A percentile compares a stretch with the other conserved stretches of the same genome.
Conservation (phyloP, 2,797 vertebrate genomes). For the Coregonus ussuriensis region DNA sequence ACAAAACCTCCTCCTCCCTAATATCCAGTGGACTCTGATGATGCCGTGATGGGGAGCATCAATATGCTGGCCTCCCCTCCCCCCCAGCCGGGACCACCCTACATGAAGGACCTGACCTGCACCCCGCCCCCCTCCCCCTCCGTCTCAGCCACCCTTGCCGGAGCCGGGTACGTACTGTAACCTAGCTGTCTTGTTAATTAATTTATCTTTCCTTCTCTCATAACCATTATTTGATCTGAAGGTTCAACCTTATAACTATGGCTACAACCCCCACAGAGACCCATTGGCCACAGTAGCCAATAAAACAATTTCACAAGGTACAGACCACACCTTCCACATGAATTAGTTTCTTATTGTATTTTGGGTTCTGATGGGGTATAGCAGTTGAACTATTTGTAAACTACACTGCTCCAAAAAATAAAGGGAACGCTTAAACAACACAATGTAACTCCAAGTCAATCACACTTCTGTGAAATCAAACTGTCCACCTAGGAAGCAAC, state of each 20-base stretch:
- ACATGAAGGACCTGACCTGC: conserved; percentile 76
- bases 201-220: not conserved
- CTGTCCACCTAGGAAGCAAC: too few relatives aligned
- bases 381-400: too few relatives aligned
- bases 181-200: not conserved
- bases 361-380: too few relatives aligned
- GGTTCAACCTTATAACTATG: not conserved
- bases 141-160: conserved; percentile 75
- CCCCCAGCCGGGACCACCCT: conserved; percentile 64
- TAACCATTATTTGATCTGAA: not conserved
- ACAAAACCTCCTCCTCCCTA: not conserved
- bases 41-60: conserved; percentile 78
- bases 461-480: too few relatives aligned
- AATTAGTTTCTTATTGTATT: not conserved
- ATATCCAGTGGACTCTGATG: conserved; percentile 85
- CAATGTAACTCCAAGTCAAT: too few relatives aligned
- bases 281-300: not conserved
- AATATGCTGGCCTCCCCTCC: conserved; percentile 78
- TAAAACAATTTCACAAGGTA: not conserved
- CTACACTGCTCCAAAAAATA: too few relatives aligned
- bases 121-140: conserved; percentile 83
- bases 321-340: not conserved
- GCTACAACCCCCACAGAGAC: not conserved
- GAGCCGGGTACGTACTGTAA: conserved; percentile 72
- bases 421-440: too few relatives aligned